Conservation (phyloP, 2,888 invertebrate genomes). For the Protophormia terraenovae region DNA sequence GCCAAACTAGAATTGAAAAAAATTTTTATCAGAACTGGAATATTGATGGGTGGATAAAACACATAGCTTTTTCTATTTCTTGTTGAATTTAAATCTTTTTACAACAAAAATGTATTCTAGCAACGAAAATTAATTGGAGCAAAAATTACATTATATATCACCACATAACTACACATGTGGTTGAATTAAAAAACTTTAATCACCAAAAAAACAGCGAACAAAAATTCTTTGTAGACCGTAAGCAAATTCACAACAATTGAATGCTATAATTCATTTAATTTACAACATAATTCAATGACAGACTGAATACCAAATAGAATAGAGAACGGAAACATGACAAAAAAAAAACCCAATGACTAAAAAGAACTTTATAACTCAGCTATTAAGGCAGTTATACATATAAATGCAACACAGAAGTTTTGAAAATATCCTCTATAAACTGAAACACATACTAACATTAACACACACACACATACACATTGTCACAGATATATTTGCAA, state of each 20-base stretch:
- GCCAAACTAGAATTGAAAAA: no score
- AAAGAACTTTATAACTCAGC: constrained; percentile 51
- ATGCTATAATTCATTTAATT: constrained; percentile 66
- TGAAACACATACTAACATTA: no score
- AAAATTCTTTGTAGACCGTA: constrained; percentile 4
- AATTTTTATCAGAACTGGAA: background rate
- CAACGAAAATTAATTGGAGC: background rate
- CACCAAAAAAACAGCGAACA: background rate
- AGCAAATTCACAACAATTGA: constrained; percentile 53
- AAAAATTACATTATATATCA: background rate
- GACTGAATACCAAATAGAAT: constrained; percentile 27
- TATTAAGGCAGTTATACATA: background rate
- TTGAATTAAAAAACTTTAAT: background rate
- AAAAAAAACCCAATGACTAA: background rate
- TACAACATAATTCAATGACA: constrained; percentile 65
- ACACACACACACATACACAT: background rate
- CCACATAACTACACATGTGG: background rate
- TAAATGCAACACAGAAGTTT: background rate
- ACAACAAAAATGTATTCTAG: background rate
- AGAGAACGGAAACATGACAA: background rate
- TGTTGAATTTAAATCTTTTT: no score
- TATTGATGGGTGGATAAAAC: background rate
- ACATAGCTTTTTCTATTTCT: background rate
- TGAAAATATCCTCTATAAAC: background rate
- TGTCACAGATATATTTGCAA: constrained; percentile 16